A percentile compares a stretch with the other conserved stretches of the same genome.
Evolutionary conservation across 2,888 invertebrate genomes (phyloP).

Genomic region (Theretra japonica): DNA sequence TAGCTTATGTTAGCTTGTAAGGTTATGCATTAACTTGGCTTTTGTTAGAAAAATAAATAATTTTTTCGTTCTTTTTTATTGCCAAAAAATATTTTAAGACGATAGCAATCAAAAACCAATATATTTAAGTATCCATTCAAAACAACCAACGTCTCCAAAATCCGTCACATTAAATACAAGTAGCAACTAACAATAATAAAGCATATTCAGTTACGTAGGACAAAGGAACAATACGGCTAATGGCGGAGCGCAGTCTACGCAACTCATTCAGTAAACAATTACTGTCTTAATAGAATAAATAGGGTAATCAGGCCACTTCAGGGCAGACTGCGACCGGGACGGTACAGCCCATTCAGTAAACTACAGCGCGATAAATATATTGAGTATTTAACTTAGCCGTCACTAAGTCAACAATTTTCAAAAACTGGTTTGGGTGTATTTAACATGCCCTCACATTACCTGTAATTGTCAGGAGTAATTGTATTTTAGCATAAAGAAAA

Average conservation of each 20-base stretch:
- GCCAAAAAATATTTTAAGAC: no score
- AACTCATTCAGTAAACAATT: slow-evolving; percentile 78
- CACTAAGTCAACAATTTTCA: no score
- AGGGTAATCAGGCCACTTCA: slow-evolving; percentile 82
- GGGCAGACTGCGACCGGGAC: slow-evolving; percentile 36
- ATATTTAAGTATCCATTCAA: background rate
- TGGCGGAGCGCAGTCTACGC: slow-evolving; percentile 65
- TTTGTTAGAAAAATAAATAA: no score
- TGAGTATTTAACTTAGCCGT: no score
- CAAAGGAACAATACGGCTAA: slow-evolving; percentile 75
- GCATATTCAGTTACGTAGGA: slow-evolving; percentile 34
- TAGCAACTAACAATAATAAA: slow-evolving; percentile 10
- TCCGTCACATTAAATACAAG: background rate
- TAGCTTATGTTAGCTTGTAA: no score
- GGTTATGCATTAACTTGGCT: no score
- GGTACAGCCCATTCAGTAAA: slow-evolving; percentile 33
- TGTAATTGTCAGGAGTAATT: no score
- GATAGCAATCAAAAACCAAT: no score
- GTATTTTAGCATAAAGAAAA: no score
- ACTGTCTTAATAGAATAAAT: slow-evolving; percentile 82
- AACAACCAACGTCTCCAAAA: background rate
- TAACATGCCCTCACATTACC: no score
- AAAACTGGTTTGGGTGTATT: no score
- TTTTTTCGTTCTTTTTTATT: no score
- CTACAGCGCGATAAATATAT: slow-evolving; percentile 29